Evolutionary conservation across 2,888 invertebrate genomes (phyloP).

Genomic region (Volucella inanis): DNA sequence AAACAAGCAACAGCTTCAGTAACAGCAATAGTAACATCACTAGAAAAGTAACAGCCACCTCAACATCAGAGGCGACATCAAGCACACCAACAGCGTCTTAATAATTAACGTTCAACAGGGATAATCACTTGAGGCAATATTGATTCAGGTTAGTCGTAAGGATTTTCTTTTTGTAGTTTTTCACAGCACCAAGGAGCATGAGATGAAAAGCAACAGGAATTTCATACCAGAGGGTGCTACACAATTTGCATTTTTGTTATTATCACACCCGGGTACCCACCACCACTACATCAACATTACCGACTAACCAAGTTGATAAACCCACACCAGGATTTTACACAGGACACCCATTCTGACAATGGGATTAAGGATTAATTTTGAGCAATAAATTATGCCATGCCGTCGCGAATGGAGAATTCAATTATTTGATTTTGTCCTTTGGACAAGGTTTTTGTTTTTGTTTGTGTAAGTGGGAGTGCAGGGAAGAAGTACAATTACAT

Average conservation of each 20-base stretch:
- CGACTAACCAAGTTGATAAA: constrained; percentile 25
- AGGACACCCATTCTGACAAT: constrained; percentile 50
- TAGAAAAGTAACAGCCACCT: constrained; percentile 35
- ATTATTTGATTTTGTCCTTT: constrained; percentile 72
- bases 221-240: neutral
- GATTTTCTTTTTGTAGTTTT: constrained; percentile 44
- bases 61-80: constrained; percentile 37
- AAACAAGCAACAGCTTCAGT: constrained; percentile 28
- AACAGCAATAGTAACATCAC: constrained; percentile 42
- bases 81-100: constrained; percentile 53
- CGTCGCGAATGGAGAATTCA: constrained; percentile 65
- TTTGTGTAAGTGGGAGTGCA: neutral
- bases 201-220: constrained; percentile 54
- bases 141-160: constrained; percentile 60
- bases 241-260: constrained; percentile 55
- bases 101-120: constrained; percentile 67
- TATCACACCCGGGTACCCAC: constrained; percentile 20
- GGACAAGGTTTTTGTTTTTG: constrained; percentile 57
- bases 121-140: constrained; percentile 65
- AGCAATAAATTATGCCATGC: constrained; percentile 71
- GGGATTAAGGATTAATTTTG: constrained; percentile 73
- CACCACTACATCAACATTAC: neutral
- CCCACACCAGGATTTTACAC: constrained; percentile 4
- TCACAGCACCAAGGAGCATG: neutral
- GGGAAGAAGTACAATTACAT: neutral